Percentiles rank a stretch among this genome's conserved stretches.
These are phyloP conservation scores for Zeus faber DNA, from an alignment of 2,113 vertebrate genomes.

Conservation along the genomic window DNA sequence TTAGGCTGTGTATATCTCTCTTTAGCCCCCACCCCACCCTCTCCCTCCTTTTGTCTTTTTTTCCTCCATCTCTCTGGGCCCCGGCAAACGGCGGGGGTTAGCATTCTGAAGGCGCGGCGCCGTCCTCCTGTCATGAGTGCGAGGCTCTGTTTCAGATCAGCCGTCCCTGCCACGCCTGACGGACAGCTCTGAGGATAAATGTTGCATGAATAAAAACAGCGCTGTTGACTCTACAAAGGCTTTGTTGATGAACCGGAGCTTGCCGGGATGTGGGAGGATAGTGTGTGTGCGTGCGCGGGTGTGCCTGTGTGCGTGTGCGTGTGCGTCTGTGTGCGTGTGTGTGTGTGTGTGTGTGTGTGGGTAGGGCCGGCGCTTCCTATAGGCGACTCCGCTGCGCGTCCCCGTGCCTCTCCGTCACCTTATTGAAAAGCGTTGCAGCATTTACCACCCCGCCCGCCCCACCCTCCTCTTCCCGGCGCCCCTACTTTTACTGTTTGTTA, in stretches of 20 bases:
- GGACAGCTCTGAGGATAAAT: conserved; percentile 69
- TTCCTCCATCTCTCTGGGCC: conserved; percentile 43
- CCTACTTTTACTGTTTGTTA: too few species aligned
- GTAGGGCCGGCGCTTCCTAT: too few species aligned
- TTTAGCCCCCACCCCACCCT: conserved; percentile 12
- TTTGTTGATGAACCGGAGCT: conserved; percentile 58
- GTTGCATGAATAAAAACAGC: conserved; percentile 65
- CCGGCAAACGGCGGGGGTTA: conserved; percentile 68
- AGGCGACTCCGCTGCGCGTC: too few species aligned
- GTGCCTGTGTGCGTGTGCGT: neutral
- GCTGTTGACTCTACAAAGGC: conserved; percentile 64
- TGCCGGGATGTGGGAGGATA: conserved; percentile 17
- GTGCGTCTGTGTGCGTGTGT: neutral
- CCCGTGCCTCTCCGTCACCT: too few species aligned
- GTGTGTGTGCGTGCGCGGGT: conserved; percentile 29
- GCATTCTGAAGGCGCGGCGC: conserved; percentile 58
- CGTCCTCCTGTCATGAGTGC: conserved; percentile 62
- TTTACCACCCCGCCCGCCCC: too few species aligned
- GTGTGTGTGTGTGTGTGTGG: neutral
- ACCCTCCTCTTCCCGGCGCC: conserved; percentile 38
- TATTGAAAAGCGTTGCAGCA: too few species aligned
- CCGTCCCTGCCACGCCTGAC: conserved; percentile 49
- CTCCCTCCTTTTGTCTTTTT: conserved; percentile 14
- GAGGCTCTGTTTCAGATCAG: conserved; percentile 76
- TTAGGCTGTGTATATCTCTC: conserved; percentile 56